Percentiles rank a stretch among this genome's conserved stretches.
These are phyloP conservation scores for Protobothrops mucrosquamatus DNA, from an alignment of 2,113 vertebrate species.

Conservation along the genomic window DNA sequence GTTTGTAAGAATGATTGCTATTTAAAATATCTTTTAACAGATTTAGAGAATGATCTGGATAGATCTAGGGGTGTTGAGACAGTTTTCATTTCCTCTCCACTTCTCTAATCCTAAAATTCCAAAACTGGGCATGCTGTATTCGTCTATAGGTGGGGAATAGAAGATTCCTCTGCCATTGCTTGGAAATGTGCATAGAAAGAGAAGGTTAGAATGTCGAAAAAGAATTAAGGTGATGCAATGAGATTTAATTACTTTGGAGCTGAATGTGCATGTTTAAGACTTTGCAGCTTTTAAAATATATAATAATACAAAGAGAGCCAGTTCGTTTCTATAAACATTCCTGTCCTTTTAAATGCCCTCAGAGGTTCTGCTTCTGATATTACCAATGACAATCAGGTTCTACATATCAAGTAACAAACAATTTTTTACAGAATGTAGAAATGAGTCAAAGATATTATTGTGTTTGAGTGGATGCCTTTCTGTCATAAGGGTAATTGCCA, in stretches of 20 bases:
- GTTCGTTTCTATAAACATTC: not conserved
- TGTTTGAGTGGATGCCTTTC: not conserved
- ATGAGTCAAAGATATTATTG: not conserved
- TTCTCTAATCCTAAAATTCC: not conserved
- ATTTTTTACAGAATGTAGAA: not conserved
- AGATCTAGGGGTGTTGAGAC: not conserved
- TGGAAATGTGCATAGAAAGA: not conserved
- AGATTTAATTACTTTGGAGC: not conserved
- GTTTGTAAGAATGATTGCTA: not conserved
- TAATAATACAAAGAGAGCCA: not conserved
- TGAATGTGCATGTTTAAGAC: not conserved
- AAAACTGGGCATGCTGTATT: not conserved
- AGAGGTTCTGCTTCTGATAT: not conserved
- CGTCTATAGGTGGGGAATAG: not conserved
- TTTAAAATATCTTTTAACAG: not conserved
- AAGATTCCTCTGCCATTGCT: not conserved
- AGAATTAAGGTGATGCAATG: not conserved
- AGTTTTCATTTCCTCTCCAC: not conserved
- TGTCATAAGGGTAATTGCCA: not conserved
- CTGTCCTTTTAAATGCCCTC: not conserved
- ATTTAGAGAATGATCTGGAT: not conserved
- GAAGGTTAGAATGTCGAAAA: not conserved
- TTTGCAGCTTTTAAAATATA: not conserved
- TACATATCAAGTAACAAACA: not conserved
- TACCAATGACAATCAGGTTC: not conserved